Conservation (phyloP, 2,113 vertebrate genomes). For the Petaurus breviceps region DNA sequence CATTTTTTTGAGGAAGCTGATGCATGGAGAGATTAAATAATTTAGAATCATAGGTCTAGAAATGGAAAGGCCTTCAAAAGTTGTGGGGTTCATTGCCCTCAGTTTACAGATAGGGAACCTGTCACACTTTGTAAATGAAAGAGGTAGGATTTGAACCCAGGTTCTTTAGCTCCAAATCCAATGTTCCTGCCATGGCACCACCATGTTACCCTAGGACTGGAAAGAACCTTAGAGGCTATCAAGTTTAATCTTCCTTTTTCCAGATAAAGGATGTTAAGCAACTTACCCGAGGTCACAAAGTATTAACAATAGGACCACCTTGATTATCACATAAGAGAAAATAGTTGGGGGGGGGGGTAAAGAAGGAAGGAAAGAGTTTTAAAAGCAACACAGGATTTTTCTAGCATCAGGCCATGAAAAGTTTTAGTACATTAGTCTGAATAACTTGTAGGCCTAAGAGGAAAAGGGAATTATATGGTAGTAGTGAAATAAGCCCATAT, state of each 20-base stretch:
- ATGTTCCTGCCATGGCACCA: not conserved
- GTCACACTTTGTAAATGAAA: not conserved
- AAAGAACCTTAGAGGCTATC: not conserved
- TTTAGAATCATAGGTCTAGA: too few species aligned
- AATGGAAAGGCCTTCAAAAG: not conserved
- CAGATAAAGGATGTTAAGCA: not conserved
- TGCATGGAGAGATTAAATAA: not conserved
- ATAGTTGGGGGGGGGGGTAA: not conserved
- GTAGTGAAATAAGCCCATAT: conserved; percentile 36
- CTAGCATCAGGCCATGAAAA: conserved; percentile 46
- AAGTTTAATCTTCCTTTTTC: not conserved
- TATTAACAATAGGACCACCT: not conserved
- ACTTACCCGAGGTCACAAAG: not conserved
- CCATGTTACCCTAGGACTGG: not conserved
- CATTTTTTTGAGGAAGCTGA: not conserved
- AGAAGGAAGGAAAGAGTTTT: not conserved
- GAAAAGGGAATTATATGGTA: conserved; percentile 17
- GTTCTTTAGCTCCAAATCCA: not conserved
- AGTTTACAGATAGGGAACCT: not conserved
- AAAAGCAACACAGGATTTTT: conserved; percentile 52
- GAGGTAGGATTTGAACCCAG: not conserved
- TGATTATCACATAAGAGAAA: not conserved
- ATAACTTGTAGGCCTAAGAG: conserved; percentile 23
- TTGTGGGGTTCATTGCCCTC: not conserved
- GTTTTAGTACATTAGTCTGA: conserved; percentile 32